Percentiles rank a stretch among this genome's conserved stretches.
Evolutionary conservation across 2,113 vertebrate species (phyloP).

Genomic region (Martes martes): DNA sequence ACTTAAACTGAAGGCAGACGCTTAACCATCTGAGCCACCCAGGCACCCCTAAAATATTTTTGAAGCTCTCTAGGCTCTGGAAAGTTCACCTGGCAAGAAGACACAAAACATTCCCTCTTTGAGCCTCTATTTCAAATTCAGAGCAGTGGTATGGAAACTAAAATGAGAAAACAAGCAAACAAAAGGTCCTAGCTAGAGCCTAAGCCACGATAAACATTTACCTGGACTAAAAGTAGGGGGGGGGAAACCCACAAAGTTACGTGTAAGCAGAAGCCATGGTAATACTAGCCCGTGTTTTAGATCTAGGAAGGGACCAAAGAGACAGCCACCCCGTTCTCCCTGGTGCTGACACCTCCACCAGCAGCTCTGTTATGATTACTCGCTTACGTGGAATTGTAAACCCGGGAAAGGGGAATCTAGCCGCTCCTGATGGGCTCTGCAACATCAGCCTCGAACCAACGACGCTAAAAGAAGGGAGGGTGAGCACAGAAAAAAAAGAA

Average conservation of each 20-base stretch:
- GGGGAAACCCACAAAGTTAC: neutral
- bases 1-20: too few species aligned
- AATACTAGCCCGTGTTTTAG: neutral
- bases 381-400: neutral
- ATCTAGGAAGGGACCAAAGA: neutral
- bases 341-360: neutral
- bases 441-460: neutral
- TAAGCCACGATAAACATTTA: slow-evolving; percentile 9
- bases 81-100: neutral
- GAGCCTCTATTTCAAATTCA: neutral
- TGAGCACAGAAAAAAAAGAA: neutral
- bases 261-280: neutral
- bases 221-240: neutral
- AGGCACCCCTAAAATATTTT: neutral
- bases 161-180: neutral
- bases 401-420: neutral
- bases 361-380: neutral
- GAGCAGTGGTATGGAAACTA: neutral
- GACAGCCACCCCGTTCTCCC: neutral
- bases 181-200: neutral
- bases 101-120: neutral
- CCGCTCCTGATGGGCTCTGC: neutral
- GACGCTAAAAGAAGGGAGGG: neutral
- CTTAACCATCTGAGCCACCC: too few species aligned
- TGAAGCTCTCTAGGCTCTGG: neutral